Percentiles rank a stretch among this genome's conserved stretches.
These are phyloP conservation scores for Spilogale gracilis DNA, from an alignment of 2,113 vertebrate genomes.

Conservation along the genomic window DNA sequence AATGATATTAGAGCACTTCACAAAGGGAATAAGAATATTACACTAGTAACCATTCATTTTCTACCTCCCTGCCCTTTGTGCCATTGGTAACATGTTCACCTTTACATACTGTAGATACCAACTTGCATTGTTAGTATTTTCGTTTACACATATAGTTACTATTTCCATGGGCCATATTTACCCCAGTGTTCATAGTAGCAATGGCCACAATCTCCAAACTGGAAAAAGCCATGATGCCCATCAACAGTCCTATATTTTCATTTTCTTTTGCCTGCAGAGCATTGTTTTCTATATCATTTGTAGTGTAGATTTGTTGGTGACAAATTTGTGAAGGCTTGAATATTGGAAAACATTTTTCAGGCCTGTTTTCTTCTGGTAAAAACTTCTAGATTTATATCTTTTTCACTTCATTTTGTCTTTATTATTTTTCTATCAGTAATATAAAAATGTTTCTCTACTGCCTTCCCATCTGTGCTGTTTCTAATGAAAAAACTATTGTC, in stretches of 20 bases:
- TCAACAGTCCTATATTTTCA: too few relatives aligned
- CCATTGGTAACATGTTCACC: not conserved
- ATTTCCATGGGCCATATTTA: not conserved
- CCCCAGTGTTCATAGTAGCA: too few relatives aligned
- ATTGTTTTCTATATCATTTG: not conserved
- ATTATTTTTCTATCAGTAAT: not conserved
- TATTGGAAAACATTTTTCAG: not conserved
- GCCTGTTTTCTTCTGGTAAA: not conserved
- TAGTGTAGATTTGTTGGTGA: not conserved
- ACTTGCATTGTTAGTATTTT: not conserved
- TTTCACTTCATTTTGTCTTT: not conserved
- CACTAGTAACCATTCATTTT: not conserved
- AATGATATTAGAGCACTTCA: not conserved
- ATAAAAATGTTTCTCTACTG: not conserved
- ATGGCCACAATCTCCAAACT: too few relatives aligned
- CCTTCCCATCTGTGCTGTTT: not conserved
- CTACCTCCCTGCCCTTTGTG: not conserved
- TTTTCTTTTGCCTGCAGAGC: not conserved
- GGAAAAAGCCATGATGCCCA: too few relatives aligned
- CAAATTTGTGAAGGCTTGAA: not conserved
- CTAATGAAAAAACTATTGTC: not conserved
- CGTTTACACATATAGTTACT: not conserved
- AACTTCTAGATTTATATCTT: not conserved
- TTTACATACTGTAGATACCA: not conserved
- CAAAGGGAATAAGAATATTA: not conserved